Percentiles rank a stretch among this genome's conserved stretches.
These are phyloP conservation scores for Sinocyclocheilus maitianheensis DNA, from an alignment of 2,113 vertebrate species.

Conservation along the genomic window DNA sequence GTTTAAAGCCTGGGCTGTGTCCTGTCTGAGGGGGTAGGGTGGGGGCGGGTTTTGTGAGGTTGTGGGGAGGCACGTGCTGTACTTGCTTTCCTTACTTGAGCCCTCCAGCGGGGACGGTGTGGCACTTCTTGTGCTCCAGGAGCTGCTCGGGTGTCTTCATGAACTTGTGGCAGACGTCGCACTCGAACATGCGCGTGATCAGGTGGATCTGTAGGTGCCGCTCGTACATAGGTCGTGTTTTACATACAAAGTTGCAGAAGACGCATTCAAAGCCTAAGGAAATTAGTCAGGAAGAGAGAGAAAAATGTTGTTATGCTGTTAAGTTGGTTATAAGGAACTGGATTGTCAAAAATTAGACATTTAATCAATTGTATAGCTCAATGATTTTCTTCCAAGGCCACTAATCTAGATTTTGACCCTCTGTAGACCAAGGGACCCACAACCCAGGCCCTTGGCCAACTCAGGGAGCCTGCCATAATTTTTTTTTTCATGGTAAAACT, in stretches of 20 bases:
- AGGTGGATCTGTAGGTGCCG: slow-evolving; percentile 98
- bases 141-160: slow-evolving; percentile 99
- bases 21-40: slow-evolving; percentile 21
- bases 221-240: slow-evolving; percentile 98
- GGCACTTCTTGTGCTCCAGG: slow-evolving; percentile 99
- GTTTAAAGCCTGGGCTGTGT: neutral
- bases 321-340: neutral
- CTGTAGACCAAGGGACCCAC: no score
- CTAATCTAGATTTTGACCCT: no score
- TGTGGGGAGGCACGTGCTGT: slow-evolving; percentile 79
- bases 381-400: neutral
- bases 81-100: slow-evolving; percentile 99
- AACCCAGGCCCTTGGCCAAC: no score
- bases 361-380: neutral
- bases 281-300: slow-evolving; percentile 17
- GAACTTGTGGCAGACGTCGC: slow-evolving; percentile 99
- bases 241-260: slow-evolving; percentile 99
- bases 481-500: neutral
- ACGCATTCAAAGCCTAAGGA: slow-evolving; percentile 94
- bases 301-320: neutral
- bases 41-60: neutral
- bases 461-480: no score
- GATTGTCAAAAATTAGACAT: neutral
- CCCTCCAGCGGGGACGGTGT: slow-evolving; percentile 98
- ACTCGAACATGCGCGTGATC: slow-evolving; percentile 99